Base-by-base conservation (phyloP, 2,888 invertebrate genomes). In the Taphrorychus bicolor region DNA sequence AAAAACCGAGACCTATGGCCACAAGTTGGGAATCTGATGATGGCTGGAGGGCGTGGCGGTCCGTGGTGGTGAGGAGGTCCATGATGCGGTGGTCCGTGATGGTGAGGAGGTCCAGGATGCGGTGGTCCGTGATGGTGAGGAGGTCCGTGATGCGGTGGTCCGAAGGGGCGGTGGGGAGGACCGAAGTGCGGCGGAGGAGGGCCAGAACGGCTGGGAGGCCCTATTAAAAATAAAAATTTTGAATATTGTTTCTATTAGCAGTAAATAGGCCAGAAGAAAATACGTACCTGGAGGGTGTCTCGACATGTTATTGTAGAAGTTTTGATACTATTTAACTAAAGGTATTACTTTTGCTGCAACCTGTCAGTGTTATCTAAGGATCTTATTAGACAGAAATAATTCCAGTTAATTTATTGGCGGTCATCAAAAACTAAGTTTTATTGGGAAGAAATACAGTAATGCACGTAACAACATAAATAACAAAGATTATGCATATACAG, bases 51-150 rank as follows among this genome's bases (percentile, higher is more conserved):
- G 42, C 42, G 61, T 17, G 32, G 17, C 22, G 53, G 49, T 17
- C 54, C 45, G 42, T 54, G 54, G 42, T 53, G 61, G 19, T 32
- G 52, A 21, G 60, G 52, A 2, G 64, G 61, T 22, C 54, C 45
- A 42, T 41, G 54, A 23, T 24, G 48, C 42, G 53, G 61, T 7
- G 51, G 51, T 17, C 59, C 59, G 18, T n/a, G 21, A 18, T 16
- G 42, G 16, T n/a, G 49, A 9, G 59, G 59, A 16, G 49, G 49
- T 59, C 45, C 45, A 3, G 18, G 51, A 48, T 17, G 58, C 45
- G 59, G 59, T 23, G 49, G 49, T 16, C 49, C 24, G 14, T 32
- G 32, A 7, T 32, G 32, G 32, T 11, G n/a, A n/a, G n/a, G n/a
- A n/a, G n/a, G n/a, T n/a, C n/a, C n/a, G n/a, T n/a, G 21, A 18